Base-by-base conservation (phyloP, 92 coral and sea anemone genomes). In the Anthopleura xanthogrammica region DNA sequence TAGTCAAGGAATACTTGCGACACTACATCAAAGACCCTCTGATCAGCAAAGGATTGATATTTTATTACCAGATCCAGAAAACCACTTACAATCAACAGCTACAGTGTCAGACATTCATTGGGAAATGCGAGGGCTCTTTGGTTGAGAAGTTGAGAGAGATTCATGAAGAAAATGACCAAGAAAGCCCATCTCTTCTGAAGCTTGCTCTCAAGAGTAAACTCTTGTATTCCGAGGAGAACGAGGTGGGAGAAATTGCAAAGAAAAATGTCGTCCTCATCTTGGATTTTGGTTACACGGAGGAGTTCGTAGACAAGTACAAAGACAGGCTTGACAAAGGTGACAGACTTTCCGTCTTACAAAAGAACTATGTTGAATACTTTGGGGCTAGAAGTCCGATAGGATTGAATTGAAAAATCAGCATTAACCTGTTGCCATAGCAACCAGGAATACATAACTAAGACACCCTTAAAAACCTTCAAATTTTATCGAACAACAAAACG, bases 351-450 rank as follows among this genome's bases (percentile, higher is more conserved):
- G 86, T 86, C 54, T 88, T 94, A 2, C 88, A 90, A 19, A 89
- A 89, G 76, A 92, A 92, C 70, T 94, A 94, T 87, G 75, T 88
- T 16, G 89, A 87, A 56, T 94, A 94, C 68, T 94, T 94, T 65
- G 98, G 91, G 4, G 88, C 95, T 50, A 89, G 80, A 84, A 89
- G 98, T 42, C 98, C 98, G 2, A 81, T 94, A 16, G 98, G 98
- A 57, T 80, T 94, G n/a, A 91, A 94, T 79, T 85, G 85, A 39
- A 64, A 39, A 23, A 17, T 41, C 8, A 16, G 12, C 12, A 16
- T 13, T 7, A 23, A 17, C 16, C 50, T 43, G 79, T 52, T 71
- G 43, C 55, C 42, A 41, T 50, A 64, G 19, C 60, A 55, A 46
- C 55, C 40, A 60, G 22, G 11, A 11, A 54, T 54, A 54, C 58